These are phyloP conservation scores for Alligator mississippiensis DNA, from an alignment of 2,113 vertebrate species.

Conservation along the genomic window DNA sequence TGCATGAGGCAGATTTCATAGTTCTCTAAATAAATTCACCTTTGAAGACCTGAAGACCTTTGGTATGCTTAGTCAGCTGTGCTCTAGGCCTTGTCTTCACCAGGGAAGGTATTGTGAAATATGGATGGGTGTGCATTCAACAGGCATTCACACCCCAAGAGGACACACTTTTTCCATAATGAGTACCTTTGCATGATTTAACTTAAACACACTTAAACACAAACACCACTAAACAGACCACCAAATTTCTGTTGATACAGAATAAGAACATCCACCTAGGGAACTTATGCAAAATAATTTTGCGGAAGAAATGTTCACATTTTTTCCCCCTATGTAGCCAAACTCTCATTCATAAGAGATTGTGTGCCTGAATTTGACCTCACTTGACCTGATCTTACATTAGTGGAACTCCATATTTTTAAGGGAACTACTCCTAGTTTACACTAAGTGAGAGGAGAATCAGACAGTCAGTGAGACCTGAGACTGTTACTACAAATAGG, in stretches of 20 bases:
- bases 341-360: background rate
- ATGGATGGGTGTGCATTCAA: background rate
- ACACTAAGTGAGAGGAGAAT: background rate
- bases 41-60: background rate
- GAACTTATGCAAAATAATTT: background rate
- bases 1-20: background rate
- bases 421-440: background rate
- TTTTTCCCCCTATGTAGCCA: background rate
- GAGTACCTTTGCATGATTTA: background rate
- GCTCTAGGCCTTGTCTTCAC: background rate
- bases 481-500: background rate
- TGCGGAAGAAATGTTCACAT: background rate
- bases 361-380: background rate
- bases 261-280: background rate
- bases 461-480: background rate
- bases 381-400: background rate
- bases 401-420: rapidly evolving
- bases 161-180: background rate
- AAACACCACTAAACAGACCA: background rate
- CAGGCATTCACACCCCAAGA: background rate
- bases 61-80: background rate
- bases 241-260: background rate
- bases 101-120: background rate
- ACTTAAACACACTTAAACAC: background rate
- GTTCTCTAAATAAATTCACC: background rate